Conservation (phyloP, 1,140 invertebrate genomes). For the Bombus confusus region DNA sequence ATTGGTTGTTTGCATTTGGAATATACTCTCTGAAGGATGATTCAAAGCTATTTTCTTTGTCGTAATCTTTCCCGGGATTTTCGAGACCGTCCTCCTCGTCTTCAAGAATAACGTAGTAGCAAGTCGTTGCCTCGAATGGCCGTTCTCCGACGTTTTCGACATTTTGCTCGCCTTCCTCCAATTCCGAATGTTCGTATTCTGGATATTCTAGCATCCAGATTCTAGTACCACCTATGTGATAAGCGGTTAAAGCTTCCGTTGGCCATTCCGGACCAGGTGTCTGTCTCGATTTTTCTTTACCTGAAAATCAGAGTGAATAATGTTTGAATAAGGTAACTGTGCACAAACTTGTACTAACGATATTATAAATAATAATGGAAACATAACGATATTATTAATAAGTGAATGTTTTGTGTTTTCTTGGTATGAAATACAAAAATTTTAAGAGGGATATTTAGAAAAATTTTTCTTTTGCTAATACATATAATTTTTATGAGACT, state of each 20-base stretch:
- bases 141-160: not conserved
- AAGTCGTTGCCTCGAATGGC: conserved; percentile 1
- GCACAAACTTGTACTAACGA: not conserved
- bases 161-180: not conserved
- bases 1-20: not conserved
- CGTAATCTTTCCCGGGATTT: not conserved
- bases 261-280: conserved; percentile 38
- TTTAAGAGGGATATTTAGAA: too few relatives aligned
- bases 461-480: too few relatives aligned
- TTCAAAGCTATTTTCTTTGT: not conserved
- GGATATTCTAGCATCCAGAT: conserved; percentile 8
- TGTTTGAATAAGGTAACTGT: not conserved
- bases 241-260: conserved; percentile 20
- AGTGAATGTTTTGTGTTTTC: too few relatives aligned
- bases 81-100: not conserved
- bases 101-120: not conserved
- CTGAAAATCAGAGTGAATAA: not conserved
- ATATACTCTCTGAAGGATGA: not conserved
- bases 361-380: too few relatives aligned
- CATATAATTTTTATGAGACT: not conserved
- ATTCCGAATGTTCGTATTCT: not conserved
- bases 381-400: too few relatives aligned
- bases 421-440: too few relatives aligned
- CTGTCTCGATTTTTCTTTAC: not conserved
- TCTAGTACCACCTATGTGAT: conserved; percentile 24